phyloP scores from a whole-genome alignment of 2,888 invertebrate genomes.

The Tenthredo notha region DNA sequence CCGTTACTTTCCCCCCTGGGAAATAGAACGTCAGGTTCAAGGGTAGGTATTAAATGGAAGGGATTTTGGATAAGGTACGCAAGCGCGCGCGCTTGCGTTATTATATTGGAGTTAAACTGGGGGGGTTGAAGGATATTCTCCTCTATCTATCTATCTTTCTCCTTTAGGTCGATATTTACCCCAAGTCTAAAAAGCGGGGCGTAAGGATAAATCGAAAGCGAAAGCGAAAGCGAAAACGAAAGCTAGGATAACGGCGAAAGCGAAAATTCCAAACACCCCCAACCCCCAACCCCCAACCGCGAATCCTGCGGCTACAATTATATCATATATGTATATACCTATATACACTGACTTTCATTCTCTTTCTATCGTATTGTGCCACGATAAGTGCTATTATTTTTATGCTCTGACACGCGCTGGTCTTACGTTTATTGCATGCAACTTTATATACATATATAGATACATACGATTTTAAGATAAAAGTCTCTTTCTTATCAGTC shows the following conservation, averaged over 20 bases:
- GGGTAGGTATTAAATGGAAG: conserved; percentile 1
- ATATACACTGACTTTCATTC: neutral
- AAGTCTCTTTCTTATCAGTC: too few species aligned
- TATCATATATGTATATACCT: neutral
- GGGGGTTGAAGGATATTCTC: neutral
- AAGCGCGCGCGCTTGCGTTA: neutral
- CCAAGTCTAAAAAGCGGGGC: neutral
- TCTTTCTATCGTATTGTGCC: neutral
- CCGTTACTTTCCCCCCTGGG: neutral
- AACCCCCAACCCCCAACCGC: neutral
- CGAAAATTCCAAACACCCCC: neutral
- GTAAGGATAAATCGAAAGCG: neutral
- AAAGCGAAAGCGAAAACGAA: neutral
- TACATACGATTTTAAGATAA: too few species aligned
- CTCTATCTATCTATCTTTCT: neutral
- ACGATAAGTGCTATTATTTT: conserved; percentile 3
- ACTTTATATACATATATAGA: too few species aligned
- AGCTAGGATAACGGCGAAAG: neutral
- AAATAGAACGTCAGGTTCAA: neutral
- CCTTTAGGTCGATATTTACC: neutral
- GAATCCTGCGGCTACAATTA: conserved; percentile 3
- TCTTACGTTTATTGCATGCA: neutral
- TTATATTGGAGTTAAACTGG: neutral
- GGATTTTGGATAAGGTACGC: neutral
- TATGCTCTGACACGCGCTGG: neutral